Percentiles rank a stretch among this genome's conserved stretches.
Conservation (phyloP, 1,140 invertebrate species). For the Ganaspis sp. region DNA sequence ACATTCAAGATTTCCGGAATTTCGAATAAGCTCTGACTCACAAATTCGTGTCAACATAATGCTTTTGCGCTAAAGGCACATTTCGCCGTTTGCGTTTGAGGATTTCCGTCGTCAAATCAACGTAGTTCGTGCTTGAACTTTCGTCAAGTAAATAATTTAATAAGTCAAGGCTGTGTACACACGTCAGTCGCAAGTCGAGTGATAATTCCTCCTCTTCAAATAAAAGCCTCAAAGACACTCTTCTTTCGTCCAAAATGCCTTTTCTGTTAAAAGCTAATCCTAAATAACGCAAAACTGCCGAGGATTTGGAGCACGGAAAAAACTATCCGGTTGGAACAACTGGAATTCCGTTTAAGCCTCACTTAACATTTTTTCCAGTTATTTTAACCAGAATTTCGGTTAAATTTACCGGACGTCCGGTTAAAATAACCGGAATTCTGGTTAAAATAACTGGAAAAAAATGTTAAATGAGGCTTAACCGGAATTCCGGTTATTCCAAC, state of each 20-base stretch:
- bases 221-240: neutral
- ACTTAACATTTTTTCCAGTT: too few relatives aligned
- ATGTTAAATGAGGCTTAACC: too few relatives aligned
- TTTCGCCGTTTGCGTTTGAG: constrained; percentile 57
- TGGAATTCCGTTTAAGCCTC: too few relatives aligned
- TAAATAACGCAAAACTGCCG: too few relatives aligned
- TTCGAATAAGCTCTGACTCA: constrained; percentile 53
- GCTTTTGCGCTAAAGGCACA: constrained; percentile 55
- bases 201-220: constrained; percentile 30
- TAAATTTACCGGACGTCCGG: too few relatives aligned
- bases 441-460: too few relatives aligned
- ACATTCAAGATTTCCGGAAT: constrained; percentile 53
- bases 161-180: constrained; percentile 21
- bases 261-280: neutral
- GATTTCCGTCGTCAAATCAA: constrained; percentile 53
- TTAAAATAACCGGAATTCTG: too few relatives aligned
- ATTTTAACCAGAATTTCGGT: too few relatives aligned
- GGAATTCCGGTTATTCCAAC: too few relatives aligned
- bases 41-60: constrained; percentile 58
- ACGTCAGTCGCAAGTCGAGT: constrained; percentile 8
- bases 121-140: constrained; percentile 53
- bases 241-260: neutral
- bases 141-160: constrained; percentile 52
- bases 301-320: too few relatives aligned
- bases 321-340: too few relatives aligned